These are phyloP conservation scores for Nasua narica DNA, from an alignment of 2,797 vertebrate genomes.

Conservation along the genomic window DNA sequence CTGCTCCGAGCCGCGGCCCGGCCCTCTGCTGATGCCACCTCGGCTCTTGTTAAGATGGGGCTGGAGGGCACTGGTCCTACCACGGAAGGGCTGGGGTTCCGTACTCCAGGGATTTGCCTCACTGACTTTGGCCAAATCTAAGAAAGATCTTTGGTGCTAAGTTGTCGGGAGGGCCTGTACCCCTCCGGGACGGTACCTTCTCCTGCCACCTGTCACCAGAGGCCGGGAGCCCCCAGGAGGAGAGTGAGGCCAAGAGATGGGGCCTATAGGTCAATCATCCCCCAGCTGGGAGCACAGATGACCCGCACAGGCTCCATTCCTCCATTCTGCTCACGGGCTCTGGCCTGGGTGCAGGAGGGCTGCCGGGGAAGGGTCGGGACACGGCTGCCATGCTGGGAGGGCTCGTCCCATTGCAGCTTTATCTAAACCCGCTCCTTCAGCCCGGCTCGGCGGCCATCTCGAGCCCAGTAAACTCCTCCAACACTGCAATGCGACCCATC, in stretches of 20 bases:
- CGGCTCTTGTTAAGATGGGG: no score
- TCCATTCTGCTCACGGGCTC: background rate
- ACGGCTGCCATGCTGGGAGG: background rate
- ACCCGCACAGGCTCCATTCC: fast-evolving
- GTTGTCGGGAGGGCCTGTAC: background rate
- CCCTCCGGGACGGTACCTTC: background rate
- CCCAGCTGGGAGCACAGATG: background rate
- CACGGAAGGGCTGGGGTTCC: background rate
- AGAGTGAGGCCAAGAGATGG: background rate
- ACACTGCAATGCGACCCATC: background rate
- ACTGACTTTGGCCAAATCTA: background rate
- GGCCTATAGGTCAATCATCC: background rate
- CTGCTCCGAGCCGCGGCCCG: background rate
- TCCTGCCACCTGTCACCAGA: background rate
- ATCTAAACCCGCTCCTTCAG: background rate
- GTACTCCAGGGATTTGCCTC: background rate
- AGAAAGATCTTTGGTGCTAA: background rate
- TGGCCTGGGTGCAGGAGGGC: fast-evolving
- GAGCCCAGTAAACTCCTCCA: background rate
- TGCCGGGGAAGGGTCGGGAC: background rate
- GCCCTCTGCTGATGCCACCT: background rate
- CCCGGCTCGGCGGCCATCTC: background rate
- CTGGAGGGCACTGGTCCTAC: background rate
- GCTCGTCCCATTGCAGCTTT: background rate
- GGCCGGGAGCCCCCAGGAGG: background rate